Evolutionary conservation across 2,888 invertebrate genomes (phyloP).

Genomic region (Melieria omissa): DNA sequence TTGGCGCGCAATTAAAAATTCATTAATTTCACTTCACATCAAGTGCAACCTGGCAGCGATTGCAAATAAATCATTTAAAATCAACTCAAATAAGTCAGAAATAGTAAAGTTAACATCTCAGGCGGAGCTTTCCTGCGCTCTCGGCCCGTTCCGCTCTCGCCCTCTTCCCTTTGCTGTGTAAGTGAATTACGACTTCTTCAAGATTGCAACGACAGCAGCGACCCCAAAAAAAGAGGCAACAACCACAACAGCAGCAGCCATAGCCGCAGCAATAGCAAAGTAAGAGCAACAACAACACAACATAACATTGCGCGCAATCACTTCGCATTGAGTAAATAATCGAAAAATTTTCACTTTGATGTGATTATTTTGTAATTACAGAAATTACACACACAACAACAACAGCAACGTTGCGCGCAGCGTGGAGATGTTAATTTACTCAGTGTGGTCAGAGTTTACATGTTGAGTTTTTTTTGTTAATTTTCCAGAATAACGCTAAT

Average conservation of each 20-base stretch:
- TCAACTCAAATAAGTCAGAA: neutral
- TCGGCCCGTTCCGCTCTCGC: no score
- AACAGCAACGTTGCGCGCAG: neutral
- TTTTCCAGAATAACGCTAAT: no score
- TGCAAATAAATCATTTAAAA: slow-evolving; percentile 19
- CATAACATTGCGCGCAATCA: neutral
- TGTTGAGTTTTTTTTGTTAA: no score
- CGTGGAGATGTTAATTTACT: no score
- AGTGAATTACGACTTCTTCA: no score
- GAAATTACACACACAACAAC: neutral
- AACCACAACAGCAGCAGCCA: neutral
- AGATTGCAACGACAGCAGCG: no score
- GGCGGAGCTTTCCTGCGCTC: neutral
- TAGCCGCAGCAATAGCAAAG: neutral
- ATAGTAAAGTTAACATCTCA: neutral
- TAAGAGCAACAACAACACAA: neutral
- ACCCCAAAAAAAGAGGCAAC: no score
- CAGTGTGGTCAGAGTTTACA: no score
- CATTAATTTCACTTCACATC: neutral
- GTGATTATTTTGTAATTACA: slow-evolving; percentile 11
- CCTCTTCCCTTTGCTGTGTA: no score
- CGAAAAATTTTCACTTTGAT: slow-evolving; percentile 15
- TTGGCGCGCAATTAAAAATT: slow-evolving; percentile 1
- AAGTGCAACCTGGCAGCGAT: neutral
- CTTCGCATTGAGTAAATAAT: slow-evolving; percentile 3